Base-by-base conservation (phyloP, 2,797 vertebrate species). In the Intellagama lesueurii region DNA sequence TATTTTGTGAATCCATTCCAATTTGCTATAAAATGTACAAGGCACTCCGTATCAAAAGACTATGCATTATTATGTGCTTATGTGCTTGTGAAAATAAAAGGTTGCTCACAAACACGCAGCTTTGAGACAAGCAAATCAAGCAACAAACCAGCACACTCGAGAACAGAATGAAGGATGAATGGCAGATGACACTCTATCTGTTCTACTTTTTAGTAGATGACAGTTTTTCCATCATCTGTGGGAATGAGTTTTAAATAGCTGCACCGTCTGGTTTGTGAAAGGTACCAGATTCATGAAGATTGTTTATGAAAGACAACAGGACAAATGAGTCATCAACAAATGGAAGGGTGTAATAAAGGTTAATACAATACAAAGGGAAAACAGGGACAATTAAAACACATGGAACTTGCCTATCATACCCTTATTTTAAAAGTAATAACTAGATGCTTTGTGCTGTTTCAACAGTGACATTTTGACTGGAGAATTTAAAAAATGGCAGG, bases 161-260 rank as follows among this genome's bases (percentile, higher is more conserved):
- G 8, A 40, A 86, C 56, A 68, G 3, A 28, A 77, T 68, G 64
- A 86, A 30, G 30, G 32, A 77, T n/a, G 73, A 82, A n/a, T 90
- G 79, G 84, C 72, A 87, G 28, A 82, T 86, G 89, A 64, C 72
- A 56, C 19, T 16, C 11, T n/a, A 52, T 72, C 7, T 19, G 28
- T 70, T 89, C 56, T 81, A 47, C 44, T 40, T 81, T 69, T 75
- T 64, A 86, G 72, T 76, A 68, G 60, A 68, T 52, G 78, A 40
- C 70, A 76, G 72, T 24, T 77, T 28, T 72, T 40, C 19, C 72
- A 80, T 89, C 80, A 83, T 82, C 60, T 77, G n/a, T 40, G 60
- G 72, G 84, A 86, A 86, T 77, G 60, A 17, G 60, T 86, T 86
- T 86, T 90, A 90, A 87, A 90, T 90, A 87, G 72, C 79, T 87